Conservation (phyloP, 2,113 vertebrate species). For the Gambusia holbrooki region DNA sequence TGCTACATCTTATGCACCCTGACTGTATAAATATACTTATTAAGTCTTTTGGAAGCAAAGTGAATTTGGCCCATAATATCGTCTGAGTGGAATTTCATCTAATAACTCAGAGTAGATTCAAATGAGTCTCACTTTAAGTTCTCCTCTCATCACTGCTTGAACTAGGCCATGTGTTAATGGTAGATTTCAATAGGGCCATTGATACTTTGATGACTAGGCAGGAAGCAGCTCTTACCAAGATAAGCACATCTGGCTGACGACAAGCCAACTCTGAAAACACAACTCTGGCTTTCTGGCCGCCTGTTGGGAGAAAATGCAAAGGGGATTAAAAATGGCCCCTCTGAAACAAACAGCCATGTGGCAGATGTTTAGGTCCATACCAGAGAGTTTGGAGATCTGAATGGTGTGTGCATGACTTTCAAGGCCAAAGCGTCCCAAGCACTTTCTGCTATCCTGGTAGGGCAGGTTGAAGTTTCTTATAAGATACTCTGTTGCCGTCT, state of each 20-base stretch:
- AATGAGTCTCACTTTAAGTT: no score
- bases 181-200: not conserved
- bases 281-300: constrained; percentile 92
- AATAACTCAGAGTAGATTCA: no score
- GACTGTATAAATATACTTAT: no score
- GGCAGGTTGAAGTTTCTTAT: constrained; percentile 91
- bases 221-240: constrained; percentile 80
- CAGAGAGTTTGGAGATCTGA: constrained; percentile 92
- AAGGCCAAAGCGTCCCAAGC: constrained; percentile 89
- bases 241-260: constrained; percentile 90
- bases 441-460: constrained; percentile 92
- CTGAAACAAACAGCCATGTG: no score
- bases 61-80: no score
- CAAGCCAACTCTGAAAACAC: constrained; percentile 91
- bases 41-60: no score
- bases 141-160: no score
- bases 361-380: constrained; percentile 59
- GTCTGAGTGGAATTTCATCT: no score
- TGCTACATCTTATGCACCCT: no score
- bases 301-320: constrained; percentile 57
- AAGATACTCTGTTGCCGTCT: constrained; percentile 88
- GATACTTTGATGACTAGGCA: not conserved
- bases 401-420: constrained; percentile 75
- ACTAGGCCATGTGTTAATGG: no score
- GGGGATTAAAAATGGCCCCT: not conserved